Evolutionary conservation across 2,113 vertebrate species (phyloP).

Genomic region (Tragelaphus imberbis): DNA sequence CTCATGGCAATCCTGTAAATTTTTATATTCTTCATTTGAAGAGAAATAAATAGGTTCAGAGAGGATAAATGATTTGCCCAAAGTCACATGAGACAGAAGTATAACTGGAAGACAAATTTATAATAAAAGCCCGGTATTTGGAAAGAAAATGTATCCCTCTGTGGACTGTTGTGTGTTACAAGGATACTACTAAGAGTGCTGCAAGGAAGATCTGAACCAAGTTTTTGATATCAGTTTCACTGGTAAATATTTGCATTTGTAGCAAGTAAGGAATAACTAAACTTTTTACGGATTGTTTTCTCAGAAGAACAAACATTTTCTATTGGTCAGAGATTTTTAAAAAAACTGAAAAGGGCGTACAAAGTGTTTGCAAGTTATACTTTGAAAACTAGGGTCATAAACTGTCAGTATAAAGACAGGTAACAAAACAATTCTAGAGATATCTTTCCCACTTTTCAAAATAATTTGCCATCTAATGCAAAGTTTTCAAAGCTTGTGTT

Average conservation of each 20-base stretch:
- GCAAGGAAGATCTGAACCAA: background rate
- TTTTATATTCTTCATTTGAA: background rate
- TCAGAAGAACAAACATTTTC: background rate
- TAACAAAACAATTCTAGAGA: background rate
- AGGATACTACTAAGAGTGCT: background rate
- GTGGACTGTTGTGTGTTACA: background rate
- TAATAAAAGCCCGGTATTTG: background rate
- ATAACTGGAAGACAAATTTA: background rate
- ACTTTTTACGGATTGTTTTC: background rate
- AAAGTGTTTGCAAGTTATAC: background rate
- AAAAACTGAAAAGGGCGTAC: background rate
- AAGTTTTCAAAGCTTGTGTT: constrained; percentile 16
- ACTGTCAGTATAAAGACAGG: background rate
- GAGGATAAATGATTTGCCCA: background rate
- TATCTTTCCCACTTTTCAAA: constrained; percentile 17
- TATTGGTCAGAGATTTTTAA: background rate
- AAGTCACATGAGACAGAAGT: background rate
- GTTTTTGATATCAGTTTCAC: constrained; percentile 14
- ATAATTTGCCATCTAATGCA: background rate
- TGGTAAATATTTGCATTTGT: constrained; percentile 27
- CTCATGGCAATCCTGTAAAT: background rate
- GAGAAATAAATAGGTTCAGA: background rate
- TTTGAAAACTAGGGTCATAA: constrained; percentile 8
- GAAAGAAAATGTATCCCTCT: background rate
- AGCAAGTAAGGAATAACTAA: constrained; percentile 15